Evolutionary conservation across 2,113 vertebrate genomes (phyloP), one percentile per base, ranked within the genome.

Genomic region (Pelusios castaneus): DNA sequence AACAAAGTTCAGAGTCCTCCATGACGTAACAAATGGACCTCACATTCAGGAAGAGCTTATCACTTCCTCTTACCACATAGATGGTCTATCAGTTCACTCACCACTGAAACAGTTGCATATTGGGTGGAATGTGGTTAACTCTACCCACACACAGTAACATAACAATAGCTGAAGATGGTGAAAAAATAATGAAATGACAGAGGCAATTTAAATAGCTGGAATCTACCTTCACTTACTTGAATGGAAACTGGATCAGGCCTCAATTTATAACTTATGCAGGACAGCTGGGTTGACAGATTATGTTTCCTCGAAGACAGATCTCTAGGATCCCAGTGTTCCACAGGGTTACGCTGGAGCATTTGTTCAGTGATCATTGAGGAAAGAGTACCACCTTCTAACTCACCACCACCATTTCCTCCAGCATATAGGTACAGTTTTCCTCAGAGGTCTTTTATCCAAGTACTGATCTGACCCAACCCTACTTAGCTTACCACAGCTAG

Each of bases 51-150:
- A 87, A 95, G 29, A 25, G 79, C 84, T 86, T 45, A 1, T 7
- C 76, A 29, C 6, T 21, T 83, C 56, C 86, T 92, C 73, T 89
- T 45, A 0, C 89, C 25, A 24, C 91, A 90, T 0, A 82, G 92
- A 73, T 3, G 94, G 94, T 86, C 38, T 92, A 95, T 93, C 96
- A 75, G 84, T 97, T 95, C 94, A 49, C 94, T 95, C 95, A 95
- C 96, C 94, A 96, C 95, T 27, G 94, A 93, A 95, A 94, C 94
- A 96, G 95, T 96, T 97, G 97, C 95, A 95, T 91, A 95, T 96
- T 93, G 95, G 95, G 91, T 96, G 95, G 96, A 97, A 95, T 96
- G 95, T 96, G 95, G 95, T n/a, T 91, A 97, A 97, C 97, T 95
- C 95, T 95, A 97, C 97, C 96, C 96, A 96, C 96, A 93, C 92